Base-by-base conservation (phyloP, 1,140 invertebrate species). In the Cryptotermes secundus region DNA sequence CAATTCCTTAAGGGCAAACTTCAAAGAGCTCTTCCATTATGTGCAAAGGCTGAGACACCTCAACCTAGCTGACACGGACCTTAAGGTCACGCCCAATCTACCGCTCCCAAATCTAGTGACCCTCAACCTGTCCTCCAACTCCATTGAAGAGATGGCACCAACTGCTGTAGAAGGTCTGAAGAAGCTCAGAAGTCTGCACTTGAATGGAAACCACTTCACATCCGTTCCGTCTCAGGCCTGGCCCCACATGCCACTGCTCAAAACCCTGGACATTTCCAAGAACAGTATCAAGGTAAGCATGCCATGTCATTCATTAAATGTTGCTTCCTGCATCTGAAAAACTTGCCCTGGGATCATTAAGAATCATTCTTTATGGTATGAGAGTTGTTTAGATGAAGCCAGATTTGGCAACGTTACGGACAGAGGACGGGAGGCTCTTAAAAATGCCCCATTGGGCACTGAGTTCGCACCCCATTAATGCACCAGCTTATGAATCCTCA, bases 21-120 rank as follows among this genome's bases (percentile, higher is more conserved):
- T 96, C 87, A 96, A 96, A 87, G 96, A 97, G 89, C 91, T 97
- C n/a, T 96, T 97, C 87, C 95, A 97, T 87, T 96, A 97, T 89
- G 92, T 96, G 26, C 96, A 95, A 45, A 94, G 95, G 86, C 90
- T 97, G 42, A 93, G 95, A 87, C 92, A 94, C 87, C 91, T 97
- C 83, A 94, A 93, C 88, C 89, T 97, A 86, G 93, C 94, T 80
- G 93, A 93, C 88, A 94, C 95, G 88, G 95, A 95, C 53, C 92
- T 97, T 84, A 94, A 91, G 87, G 92, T 92, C 42, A 91, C 95
- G 85, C 96, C 96, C 59, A 89, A 92, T 87, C 90, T 96, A 85
- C 94, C 94, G 82, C 89, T 96, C 45, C 92, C 92, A 1, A 94
- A 95, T 88, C 90, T 96, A 83, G 92, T 94, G 65, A 92, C 92